These are phyloP conservation scores for Octodonta nipae DNA, from an alignment of 2,888 invertebrate genomes.

Conservation along the genomic window DNA sequence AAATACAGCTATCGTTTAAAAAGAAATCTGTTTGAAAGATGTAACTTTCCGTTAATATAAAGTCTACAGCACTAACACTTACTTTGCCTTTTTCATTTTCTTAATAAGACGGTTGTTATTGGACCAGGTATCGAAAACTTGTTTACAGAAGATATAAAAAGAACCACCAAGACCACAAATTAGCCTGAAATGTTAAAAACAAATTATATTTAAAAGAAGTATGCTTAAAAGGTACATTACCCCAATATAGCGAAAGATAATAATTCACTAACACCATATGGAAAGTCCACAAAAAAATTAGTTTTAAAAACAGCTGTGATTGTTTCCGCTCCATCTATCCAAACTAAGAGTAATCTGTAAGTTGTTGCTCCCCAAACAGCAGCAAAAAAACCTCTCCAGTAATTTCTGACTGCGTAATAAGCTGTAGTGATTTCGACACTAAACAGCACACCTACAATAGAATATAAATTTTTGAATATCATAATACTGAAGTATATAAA, in stretches of 20 bases:
- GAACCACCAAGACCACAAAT: constrained; percentile 76
- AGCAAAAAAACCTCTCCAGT: constrained; percentile 95
- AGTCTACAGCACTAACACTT: no score
- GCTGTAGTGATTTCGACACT: constrained; percentile 97
- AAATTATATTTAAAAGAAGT: constrained; percentile 1
- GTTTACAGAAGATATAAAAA: constrained; percentile 78
- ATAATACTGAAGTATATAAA: no score
- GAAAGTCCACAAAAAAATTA: constrained; percentile 79
- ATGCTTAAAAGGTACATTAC: constrained; percentile 36
- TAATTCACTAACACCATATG: constrained; percentile 90
- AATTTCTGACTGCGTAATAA: constrained; percentile 92
- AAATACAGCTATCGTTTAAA: no score
- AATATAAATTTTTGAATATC: no score
- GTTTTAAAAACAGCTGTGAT: constrained; percentile 87
- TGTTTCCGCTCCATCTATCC: constrained; percentile 84
- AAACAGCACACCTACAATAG: constrained; percentile 75
- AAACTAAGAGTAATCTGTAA: constrained; percentile 81
- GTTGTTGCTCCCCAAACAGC: constrained; percentile 93
- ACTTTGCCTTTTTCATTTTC: constrained; percentile 82
- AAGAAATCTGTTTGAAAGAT: no score
- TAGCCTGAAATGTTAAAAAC: constrained; percentile 41
- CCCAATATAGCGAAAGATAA: constrained; percentile 84
- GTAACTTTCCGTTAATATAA: no score
- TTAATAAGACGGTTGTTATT: constrained; percentile 32
- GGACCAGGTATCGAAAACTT: constrained; percentile 34